Base-by-base conservation (phyloP, 2,888 invertebrate genomes). In the Barypeithes pellucidus region DNA sequence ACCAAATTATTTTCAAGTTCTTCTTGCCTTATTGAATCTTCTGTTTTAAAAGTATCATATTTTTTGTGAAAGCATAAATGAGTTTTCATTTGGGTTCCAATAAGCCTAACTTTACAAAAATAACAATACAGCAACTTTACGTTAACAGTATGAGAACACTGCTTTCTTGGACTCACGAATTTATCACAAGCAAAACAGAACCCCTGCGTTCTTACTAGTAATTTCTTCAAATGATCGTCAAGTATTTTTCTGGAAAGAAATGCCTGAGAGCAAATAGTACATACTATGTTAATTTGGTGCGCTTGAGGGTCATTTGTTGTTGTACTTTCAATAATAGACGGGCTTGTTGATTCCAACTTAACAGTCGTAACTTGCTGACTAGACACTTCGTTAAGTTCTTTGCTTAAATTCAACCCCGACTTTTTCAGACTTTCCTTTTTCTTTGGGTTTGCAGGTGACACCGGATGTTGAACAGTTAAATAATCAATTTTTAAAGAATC, bases 1-100 rank as follows among this genome's bases (percentile, higher is more conserved):
- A 16, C 43, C 14, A 43, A 43, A n/a, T 43, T 16, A 16, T 3
- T 43, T 43, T 43, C 43, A 7, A 16, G 43, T n/a, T 39, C 39
- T 3, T 39, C 39, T 39, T 39, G 39, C 4, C 9, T n/a, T n/a
- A n/a, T n/a, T 39, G 12, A 39, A 12, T n/a, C n/a, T 4, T 39
- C 45, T 16, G 7, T 2, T 16, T 3, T 18, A 5, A 45, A 8
- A 45, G 16, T 16, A 0, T 45, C 7, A 9, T 14, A 14, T 3
- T 45, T n/a, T 8, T 20, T 47, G 12, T 47, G 47, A 20, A 20
- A 47, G 47, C 47, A 47, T 11, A 47, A 20, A 8, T 47, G 47
- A 20, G 2, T 7, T 16, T 20, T 47, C 9, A 12, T 7, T 20
- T 20, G 47, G 7, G 5, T 20, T 8, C 22, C 11, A 20, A 20